phyloP scores from a whole-genome alignment of 2,888 invertebrate genomes.

The Amblyteles armatorius region DNA sequence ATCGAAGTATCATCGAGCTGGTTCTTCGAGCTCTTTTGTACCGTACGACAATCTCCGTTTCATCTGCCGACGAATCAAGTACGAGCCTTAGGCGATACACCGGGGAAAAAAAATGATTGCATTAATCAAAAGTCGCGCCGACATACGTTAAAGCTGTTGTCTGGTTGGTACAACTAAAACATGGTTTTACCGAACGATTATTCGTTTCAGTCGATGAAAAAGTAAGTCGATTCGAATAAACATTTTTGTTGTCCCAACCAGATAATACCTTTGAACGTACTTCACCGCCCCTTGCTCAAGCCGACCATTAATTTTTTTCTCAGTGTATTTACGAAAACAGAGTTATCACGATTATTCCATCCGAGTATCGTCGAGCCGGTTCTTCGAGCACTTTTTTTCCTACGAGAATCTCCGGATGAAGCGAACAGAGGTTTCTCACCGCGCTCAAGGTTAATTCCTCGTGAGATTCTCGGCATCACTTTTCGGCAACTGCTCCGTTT shows the following conservation, averaged over 20 bases:
- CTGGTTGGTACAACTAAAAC: too few species aligned
- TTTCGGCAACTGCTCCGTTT: conserved; percentile 43
- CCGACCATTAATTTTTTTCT: not conserved
- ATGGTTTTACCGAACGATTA: too few species aligned
- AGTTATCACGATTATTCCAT: not conserved
- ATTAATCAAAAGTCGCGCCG: too few species aligned
- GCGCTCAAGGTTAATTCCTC: conserved; percentile 15
- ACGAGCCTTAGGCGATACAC: too few species aligned
- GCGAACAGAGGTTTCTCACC: not conserved
- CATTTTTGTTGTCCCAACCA: not conserved
- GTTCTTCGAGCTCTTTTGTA: not conserved
- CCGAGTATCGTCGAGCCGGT: not conserved
- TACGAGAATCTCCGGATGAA: not conserved
- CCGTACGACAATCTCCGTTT: not conserved
- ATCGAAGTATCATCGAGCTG: too few species aligned
- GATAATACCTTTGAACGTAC: not conserved
- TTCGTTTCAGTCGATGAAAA: too few species aligned
- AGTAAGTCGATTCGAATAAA: too few species aligned
- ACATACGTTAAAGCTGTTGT: too few species aligned
- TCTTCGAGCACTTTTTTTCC: not conserved
- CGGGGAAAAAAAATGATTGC: too few species aligned
- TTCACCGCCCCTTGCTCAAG: not conserved
- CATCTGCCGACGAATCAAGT: not conserved
- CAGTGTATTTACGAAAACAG: too few species aligned
- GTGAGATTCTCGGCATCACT: conserved; percentile 24